phyloP scores from a whole-genome alignment of 2,113 vertebrate genomes.

The Spea bombifrons region DNA sequence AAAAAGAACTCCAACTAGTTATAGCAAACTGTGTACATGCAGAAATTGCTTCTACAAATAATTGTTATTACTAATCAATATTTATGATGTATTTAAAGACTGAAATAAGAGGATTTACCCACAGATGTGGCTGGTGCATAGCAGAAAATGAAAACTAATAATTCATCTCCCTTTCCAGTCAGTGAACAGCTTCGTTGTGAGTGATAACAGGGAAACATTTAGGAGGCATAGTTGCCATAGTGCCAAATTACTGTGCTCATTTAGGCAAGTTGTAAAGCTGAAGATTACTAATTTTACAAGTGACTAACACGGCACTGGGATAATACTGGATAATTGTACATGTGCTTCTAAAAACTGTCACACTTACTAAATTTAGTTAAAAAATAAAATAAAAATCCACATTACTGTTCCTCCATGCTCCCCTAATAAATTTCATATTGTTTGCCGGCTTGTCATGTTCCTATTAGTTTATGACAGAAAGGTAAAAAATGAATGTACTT shows the following conservation, averaged over 20 bases:
- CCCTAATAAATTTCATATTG: constrained; percentile 25
- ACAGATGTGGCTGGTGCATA: constrained; percentile 24
- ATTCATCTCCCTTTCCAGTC: constrained; percentile 37
- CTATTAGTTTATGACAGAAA: constrained; percentile 8
- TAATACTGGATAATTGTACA: constrained; percentile 46
- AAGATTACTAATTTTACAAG: constrained; percentile 47
- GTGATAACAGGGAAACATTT: constrained; percentile 38
- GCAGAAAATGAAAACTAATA: constrained; percentile 35
- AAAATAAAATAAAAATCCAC: constrained; percentile 17
- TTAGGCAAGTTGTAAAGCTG: constrained; percentile 41
- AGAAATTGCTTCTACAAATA: constrained; percentile 31
- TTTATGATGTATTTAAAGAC: constrained; percentile 26
- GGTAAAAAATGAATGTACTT: constrained; percentile 12
- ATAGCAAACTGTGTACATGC: not conserved
- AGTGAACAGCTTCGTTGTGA: constrained; percentile 20
- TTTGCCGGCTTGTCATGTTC: constrained; percentile 25
- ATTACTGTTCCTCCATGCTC: constrained; percentile 5
- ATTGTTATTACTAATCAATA: constrained; percentile 39
- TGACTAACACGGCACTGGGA: constrained; percentile 41
- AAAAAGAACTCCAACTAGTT: not conserved
- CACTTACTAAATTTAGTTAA: constrained; percentile 44
- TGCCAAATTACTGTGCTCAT: constrained; percentile 45
- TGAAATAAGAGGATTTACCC: constrained; percentile 26
- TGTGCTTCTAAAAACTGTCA: constrained; percentile 46
- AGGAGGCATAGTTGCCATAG: constrained; percentile 42